phyloP scores from a whole-genome alignment of 2,113 vertebrate species.

The Notiomystis cincta region DNA sequence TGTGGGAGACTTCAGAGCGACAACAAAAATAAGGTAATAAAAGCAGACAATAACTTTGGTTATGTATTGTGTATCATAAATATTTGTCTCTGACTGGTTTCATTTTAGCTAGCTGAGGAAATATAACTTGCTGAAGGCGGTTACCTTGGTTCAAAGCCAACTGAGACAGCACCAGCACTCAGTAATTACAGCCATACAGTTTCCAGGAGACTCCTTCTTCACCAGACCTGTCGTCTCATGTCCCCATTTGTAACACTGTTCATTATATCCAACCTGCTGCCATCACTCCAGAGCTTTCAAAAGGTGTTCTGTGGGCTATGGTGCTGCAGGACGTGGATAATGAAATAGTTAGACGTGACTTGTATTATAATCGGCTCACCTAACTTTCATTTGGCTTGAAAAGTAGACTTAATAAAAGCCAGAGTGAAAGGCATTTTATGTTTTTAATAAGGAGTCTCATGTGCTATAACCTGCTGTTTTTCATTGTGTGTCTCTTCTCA shows the following conservation, averaged over 20 bases:
- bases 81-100: conserved; percentile 67
- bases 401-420: conserved; percentile 78
- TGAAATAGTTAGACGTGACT: conserved; percentile 80
- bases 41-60: conserved; percentile 59
- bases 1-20: conserved; percentile 49
- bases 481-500: conserved; percentile 65
- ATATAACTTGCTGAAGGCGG: conserved; percentile 66
- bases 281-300: conserved; percentile 77
- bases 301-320: conserved; percentile 80
- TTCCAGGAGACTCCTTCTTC: conserved; percentile 70
- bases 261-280: conserved; percentile 80
- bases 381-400: conserved; percentile 76
- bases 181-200: conserved; percentile 73
- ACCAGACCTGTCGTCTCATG: conserved; percentile 65
- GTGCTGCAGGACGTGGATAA: conserved; percentile 77
- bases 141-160: conserved; percentile 70
- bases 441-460: conserved; percentile 77
- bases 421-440: conserved; percentile 72
- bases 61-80: conserved; percentile 62
- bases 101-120: conserved; percentile 69
- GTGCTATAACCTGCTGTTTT: conserved; percentile 71
- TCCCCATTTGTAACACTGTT: conserved; percentile 76
- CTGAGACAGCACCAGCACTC: conserved; percentile 63
- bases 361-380: conserved; percentile 77
- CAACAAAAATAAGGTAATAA: conserved; percentile 62